A percentile compares a stretch with the other conserved stretches of the same genome.
These are phyloP conservation scores for Stenopsyche tienmushanensis DNA, from an alignment of 1,140 invertebrate genomes.

Conservation along the genomic window DNA sequence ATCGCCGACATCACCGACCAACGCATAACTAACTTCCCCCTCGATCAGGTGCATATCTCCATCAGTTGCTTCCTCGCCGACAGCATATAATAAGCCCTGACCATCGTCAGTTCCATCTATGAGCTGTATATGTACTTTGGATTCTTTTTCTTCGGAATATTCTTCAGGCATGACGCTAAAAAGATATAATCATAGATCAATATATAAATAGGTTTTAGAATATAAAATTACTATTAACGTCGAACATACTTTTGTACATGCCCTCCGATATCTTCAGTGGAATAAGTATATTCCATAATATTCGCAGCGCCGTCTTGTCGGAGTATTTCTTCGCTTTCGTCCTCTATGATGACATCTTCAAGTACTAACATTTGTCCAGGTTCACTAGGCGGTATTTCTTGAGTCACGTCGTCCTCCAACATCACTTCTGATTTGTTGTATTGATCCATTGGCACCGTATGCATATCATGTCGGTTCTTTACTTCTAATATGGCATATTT, in stretches of 20 bases:
- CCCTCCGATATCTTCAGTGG: background rate
- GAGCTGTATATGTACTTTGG: constrained; percentile 17
- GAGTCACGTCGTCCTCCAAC: background rate
- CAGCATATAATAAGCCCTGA: constrained; percentile 15
- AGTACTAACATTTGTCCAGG: constrained; percentile 4
- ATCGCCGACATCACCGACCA: constrained; percentile 14
- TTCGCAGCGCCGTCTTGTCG: background rate
- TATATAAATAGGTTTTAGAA: background rate
- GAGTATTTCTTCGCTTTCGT: constrained; percentile 1
- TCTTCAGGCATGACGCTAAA: too few species aligned
- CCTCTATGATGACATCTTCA: constrained; percentile 27
- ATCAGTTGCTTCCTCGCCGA: background rate
- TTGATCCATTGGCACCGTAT: background rate
- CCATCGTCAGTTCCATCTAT: constrained; percentile 4
- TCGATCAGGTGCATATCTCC: constrained; percentile 5
- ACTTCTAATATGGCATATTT: constrained; percentile 35
- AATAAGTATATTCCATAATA: constrained; percentile 16
- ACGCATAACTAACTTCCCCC: constrained; percentile 12
- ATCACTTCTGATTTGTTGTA: background rate
- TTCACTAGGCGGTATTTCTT: background rate
- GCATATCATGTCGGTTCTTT: constrained; percentile 14
- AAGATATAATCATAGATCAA: too few species aligned
- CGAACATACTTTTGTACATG: too few species aligned
- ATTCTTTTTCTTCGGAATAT: background rate
- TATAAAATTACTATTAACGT: too few species aligned